These are phyloP conservation scores for Anabacerthia variegaticeps DNA, from an alignment of 2,797 vertebrate species.

Conservation along the genomic window DNA sequence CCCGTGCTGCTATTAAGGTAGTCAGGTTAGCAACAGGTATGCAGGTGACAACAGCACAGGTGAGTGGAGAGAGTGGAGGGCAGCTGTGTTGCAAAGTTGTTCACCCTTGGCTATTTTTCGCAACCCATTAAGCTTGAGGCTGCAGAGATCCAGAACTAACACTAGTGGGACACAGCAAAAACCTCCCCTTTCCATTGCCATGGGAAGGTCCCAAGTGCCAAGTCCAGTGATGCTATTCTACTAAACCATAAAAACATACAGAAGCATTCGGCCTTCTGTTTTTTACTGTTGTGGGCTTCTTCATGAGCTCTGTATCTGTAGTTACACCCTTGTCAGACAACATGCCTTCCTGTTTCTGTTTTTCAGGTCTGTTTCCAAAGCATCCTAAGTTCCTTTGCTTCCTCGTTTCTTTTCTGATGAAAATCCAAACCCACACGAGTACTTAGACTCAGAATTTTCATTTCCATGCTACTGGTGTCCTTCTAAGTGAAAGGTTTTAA, in stretches of 20 bases:
- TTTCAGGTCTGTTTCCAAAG: background rate
- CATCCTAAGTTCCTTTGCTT: background rate
- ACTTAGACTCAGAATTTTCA: background rate
- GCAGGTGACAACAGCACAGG: background rate
- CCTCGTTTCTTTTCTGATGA: background rate
- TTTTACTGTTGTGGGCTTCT: background rate
- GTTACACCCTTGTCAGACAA: background rate
- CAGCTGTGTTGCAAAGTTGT: background rate
- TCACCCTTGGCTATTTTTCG: background rate
- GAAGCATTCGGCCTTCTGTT: background rate
- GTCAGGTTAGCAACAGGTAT: background rate
- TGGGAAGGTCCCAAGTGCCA: background rate
- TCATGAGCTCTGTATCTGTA: background rate
- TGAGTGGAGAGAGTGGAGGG: background rate
- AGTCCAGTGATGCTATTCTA: background rate
- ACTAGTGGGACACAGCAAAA: background rate
- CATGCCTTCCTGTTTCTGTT: background rate
- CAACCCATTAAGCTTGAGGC: background rate
- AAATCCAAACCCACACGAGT: background rate
- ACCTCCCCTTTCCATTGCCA: background rate
- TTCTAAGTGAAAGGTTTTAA: background rate
- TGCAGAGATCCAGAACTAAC: background rate
- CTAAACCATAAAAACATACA: background rate
- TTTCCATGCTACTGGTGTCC: background rate
- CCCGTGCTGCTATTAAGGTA: background rate